Evolutionary conservation across 2,113 vertebrate species (phyloP).

Genomic region (Oxyura jamaicensis): DNA sequence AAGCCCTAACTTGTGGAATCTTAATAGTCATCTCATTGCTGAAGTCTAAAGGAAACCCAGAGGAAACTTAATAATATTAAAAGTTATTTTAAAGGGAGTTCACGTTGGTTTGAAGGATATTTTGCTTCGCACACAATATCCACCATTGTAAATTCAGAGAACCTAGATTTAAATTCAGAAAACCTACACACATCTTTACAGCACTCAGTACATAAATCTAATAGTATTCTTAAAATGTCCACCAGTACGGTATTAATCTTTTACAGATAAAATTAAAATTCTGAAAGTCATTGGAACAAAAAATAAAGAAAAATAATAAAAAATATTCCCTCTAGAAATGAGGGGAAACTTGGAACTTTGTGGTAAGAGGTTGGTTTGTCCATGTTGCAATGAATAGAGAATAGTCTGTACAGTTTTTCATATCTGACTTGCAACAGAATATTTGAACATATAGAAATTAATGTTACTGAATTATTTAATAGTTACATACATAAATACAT

Average conservation of each 20-base stretch:
- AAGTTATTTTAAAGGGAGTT: conserved; percentile 82
- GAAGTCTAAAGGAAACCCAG: conserved; percentile 75
- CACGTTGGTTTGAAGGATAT: conserved; percentile 70
- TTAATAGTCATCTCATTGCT: conserved; percentile 73
- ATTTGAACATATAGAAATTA: conserved; percentile 64
- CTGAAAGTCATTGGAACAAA: conserved; percentile 54
- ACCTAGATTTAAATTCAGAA: conserved; percentile 62
- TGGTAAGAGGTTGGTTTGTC: conserved; percentile 61
- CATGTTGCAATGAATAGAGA: conserved; percentile 69
- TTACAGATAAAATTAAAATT: conserved; percentile 74
- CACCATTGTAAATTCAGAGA: conserved; percentile 74
- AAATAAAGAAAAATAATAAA: conserved; percentile 56
- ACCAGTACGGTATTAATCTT: conserved; percentile 57
- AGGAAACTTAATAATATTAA: conserved; percentile 80
- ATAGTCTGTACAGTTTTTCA: conserved; percentile 53
- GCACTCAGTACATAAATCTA: conserved; percentile 63
- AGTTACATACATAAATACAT: conserved; percentile 41
- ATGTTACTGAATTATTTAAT: conserved; percentile 71
- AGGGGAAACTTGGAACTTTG: conserved; percentile 65
- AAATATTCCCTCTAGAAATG: conserved; percentile 63
- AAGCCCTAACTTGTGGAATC: conserved; percentile 71
- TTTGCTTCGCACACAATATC: conserved; percentile 75
- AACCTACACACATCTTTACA: conserved; percentile 60
- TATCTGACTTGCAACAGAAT: conserved; percentile 37
- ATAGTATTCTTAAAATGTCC: conserved; percentile 33